Evolutionary conservation across 2,888 invertebrate species (phyloP), one percentile per base, ranked within the genome.

Genomic region (Dasysyrphus tricinctus): DNA sequence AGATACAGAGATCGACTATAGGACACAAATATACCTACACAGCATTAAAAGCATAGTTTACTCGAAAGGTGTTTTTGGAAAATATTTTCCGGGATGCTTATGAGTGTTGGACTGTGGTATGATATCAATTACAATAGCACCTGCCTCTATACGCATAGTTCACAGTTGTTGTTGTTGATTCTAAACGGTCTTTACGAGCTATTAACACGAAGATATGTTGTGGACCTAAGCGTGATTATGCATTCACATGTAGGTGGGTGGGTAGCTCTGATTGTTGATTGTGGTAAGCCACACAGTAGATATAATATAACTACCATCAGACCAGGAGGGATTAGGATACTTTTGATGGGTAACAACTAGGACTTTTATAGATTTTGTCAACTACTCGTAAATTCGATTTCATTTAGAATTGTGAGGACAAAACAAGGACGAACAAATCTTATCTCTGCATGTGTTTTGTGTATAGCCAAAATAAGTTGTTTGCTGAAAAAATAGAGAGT

Each of bases 361-460:
- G 57, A 16, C 49, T 69, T 75, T 14, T 16, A 59, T 39, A 80
- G 54, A 75, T 75, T 70, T 69, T 69, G 54, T 69, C 12, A 44
- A 47, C 32, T 54, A n/a, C n/a, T n/a, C n/a, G n/a, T 54, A 63
- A 63, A 56, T 54, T 69, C 37, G 69, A 54, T 61, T 67, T 75
- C 32, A 47, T 75, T 70, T n/a, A 8, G 47, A 47, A 47, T 47
- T 47, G n/a, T 47, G 16, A 47, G 8, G 3, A 47, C n/a, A 47
- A 1, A 16, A 47, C 16, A 47, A 16, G 47, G 16, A 47, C 47
- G 16, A 51, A 24, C 16, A 49, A 24, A 19, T 51, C 19, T 49
- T 19, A 24, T 24, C 24, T 24, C 24, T 54, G 51, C 12, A 14
- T 54, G 14, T 54, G 24, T n/a, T n/a, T 14, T 29, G 39, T 56